Evolutionary conservation across 2,797 vertebrate genomes (phyloP).

Genomic region (Neopelma chrysocephalum): DNA sequence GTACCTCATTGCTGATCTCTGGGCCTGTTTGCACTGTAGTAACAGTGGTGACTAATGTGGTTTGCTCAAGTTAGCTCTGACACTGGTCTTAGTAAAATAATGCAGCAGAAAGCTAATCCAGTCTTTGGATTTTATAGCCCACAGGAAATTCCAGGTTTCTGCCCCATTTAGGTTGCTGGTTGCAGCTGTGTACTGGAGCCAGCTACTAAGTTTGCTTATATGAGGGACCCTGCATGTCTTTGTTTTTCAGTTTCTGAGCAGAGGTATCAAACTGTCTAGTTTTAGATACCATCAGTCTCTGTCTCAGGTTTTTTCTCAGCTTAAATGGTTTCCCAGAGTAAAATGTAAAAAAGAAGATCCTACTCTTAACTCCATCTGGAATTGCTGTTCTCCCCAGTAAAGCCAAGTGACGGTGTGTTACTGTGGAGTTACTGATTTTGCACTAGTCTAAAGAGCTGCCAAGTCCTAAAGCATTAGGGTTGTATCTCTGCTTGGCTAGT

Average conservation of each 20-base stretch:
- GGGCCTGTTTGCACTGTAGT: background rate
- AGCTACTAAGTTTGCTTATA: background rate
- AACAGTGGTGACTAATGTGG: background rate
- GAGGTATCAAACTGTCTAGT: background rate
- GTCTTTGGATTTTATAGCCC: background rate
- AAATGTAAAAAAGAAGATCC: background rate
- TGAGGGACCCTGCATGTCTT: rapidly evolving
- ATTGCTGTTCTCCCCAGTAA: background rate
- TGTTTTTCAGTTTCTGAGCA: background rate
- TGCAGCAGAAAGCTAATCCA: background rate
- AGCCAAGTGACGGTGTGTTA: background rate
- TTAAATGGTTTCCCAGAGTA: background rate
- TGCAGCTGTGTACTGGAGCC: background rate
- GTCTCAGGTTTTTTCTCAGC: background rate
- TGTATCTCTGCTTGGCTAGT: background rate
- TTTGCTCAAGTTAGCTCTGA: background rate
- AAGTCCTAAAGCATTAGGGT: background rate
- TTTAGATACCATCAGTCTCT: background rate
- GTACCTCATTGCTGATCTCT: background rate
- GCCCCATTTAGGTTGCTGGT: background rate
- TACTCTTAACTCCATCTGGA: background rate
- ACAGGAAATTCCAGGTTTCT: background rate
- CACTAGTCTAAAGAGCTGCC: background rate
- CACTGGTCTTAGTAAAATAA: background rate
- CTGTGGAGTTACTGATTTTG: background rate